These are phyloP conservation scores for Punctoribates punctum DNA, from an alignment of 2,888 invertebrate genomes.

Conservation along the genomic window DNA sequence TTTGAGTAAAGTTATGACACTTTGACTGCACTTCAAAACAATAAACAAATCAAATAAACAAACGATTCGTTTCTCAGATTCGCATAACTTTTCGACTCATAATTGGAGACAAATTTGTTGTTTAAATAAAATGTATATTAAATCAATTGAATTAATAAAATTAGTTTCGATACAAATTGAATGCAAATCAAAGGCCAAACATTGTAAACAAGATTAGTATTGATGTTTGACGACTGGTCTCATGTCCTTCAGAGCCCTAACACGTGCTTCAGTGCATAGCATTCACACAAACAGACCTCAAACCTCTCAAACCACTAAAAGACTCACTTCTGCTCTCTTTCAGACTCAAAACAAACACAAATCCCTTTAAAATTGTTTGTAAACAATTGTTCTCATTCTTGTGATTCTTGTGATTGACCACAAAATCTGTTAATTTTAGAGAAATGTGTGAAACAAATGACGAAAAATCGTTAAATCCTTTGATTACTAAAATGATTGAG, in stretches of 20 bases:
- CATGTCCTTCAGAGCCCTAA: conserved; percentile 22
- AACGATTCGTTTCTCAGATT: too few species aligned
- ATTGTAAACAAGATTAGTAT: neutral
- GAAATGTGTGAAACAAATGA: neutral
- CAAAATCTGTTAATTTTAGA: neutral
- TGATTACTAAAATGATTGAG: neutral
- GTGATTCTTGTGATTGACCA: neutral
- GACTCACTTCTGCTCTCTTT: neutral
- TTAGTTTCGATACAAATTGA: neutral
- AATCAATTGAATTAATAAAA: neutral
- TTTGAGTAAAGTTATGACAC: too few species aligned
- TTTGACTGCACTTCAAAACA: too few species aligned
- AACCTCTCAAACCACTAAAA: too few species aligned
- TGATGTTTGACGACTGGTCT: neutral
- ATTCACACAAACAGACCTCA: too few species aligned
- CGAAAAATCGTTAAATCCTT: neutral
- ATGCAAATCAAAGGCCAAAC: neutral
- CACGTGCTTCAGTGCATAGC: conserved; percentile 21
- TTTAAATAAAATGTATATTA: too few species aligned
- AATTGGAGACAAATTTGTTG: too few species aligned
- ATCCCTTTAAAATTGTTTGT: neutral
- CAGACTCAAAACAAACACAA: neutral
- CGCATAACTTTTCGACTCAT: too few species aligned
- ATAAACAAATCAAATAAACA: too few species aligned
- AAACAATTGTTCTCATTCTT: neutral